These are phyloP conservation scores for Melanerpes aurifrons DNA, from an alignment of 2,113 vertebrate genomes.

Conservation along the genomic window DNA sequence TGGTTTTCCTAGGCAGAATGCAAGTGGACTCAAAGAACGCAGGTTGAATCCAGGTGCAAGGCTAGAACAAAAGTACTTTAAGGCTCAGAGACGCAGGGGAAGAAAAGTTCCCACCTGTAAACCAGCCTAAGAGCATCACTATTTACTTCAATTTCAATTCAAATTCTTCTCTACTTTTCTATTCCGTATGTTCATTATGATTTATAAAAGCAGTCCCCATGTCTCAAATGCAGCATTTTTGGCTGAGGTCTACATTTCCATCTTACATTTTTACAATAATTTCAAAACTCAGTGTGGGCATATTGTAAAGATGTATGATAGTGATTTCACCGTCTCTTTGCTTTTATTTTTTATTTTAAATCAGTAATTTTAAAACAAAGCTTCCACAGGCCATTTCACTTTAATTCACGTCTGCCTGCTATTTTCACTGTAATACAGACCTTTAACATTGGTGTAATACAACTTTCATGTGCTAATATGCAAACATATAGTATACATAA, in stretches of 20 bases:
- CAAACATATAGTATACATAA: background rate
- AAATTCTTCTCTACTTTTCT: background rate
- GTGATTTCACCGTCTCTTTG: background rate
- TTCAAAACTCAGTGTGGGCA: background rate
- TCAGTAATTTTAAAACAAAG: background rate
- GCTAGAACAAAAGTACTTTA: constrained; percentile 66
- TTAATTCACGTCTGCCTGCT: background rate
- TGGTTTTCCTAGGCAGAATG: constrained; percentile 74
- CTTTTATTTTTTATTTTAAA: background rate
- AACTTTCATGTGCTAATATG: constrained; percentile 9
- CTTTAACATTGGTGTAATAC: background rate
- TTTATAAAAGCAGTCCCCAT: background rate
- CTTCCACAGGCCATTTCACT: background rate
- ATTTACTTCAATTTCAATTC: background rate
- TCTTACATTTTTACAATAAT: background rate
- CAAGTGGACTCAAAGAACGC: constrained; percentile 46
- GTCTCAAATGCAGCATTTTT: background rate
- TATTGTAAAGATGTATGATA: background rate
- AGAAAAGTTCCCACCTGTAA: background rate
- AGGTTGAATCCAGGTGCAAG: constrained; percentile 51
- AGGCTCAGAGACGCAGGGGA: constrained; percentile 27
- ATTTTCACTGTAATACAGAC: background rate
- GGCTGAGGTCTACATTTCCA: background rate
- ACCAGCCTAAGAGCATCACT: background rate
- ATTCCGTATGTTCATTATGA: background rate